Base-by-base conservation (phyloP, 2,113 vertebrate species). In the Vidua chalybeata region DNA sequence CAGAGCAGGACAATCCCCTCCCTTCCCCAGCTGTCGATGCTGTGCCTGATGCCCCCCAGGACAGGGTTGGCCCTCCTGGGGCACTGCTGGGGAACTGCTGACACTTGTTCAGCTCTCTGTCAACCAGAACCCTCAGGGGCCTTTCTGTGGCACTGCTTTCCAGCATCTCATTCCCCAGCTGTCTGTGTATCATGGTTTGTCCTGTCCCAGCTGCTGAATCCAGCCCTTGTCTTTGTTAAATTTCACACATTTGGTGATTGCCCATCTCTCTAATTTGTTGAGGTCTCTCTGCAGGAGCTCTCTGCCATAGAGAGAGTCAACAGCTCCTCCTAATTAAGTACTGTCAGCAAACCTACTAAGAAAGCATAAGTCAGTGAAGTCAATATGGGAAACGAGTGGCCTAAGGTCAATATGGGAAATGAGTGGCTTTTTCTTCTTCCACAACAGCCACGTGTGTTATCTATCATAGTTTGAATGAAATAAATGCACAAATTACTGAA, bases 11-110 rank as follows among this genome's bases (percentile, higher is more conserved):
- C 35, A 72, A 31, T 80, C 4, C 16, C 58, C 26, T 49, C n/a
- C 26, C 58, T 64, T 8, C 16, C 37, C 43, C 0, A 0, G 21
- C 43, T 72, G 56, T 8, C 0, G 0, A 15, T 35, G 51, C 21
- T 72, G 22, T 49, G 4, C 35, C 67, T 72, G 35, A 69, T 35
- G 31, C 0, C 0, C 33, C 28, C 30, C 56, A 30, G 24, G n/a
- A 21, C 49, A 48, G 4, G 3, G 5, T 0, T 56, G 11, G 9
- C 9, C 13, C 43, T 10, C 30, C 59, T 31, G 19, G 51, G 43
- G 35, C 31, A 43, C 31, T 73, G n/a, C 59, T 31, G 19, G 51
- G 43, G 35, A 31, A 43, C 31, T 73, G 26, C 41, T 35, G 85
- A 1, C 20, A 18, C 9, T 2, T 1, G 7, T 35, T 31, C 17